Percentiles rank a stretch among this genome's conserved stretches.
Conservation (phyloP, 2,888 invertebrate species). For the Arge pagana region DNA sequence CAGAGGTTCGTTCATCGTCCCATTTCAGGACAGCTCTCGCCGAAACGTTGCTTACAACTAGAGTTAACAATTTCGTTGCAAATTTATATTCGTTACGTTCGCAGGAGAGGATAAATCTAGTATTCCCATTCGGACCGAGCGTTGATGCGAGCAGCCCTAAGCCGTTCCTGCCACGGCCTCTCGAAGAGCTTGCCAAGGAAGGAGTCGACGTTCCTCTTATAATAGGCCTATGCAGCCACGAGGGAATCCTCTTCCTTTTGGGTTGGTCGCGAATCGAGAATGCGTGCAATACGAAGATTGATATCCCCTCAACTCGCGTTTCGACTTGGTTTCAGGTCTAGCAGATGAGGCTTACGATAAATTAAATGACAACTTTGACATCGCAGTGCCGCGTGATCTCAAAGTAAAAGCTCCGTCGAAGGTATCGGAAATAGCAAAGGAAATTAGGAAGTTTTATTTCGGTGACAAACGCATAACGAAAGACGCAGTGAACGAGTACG, state of each 20-base stretch:
- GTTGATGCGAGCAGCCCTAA: conserved; percentile 28
- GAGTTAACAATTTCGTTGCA: not conserved
- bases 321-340: not conserved
- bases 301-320: too few species aligned
- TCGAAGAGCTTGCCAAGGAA: conserved; percentile 42
- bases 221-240: conserved; percentile 60
- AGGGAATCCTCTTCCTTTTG: conserved; percentile 57
- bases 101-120: conserved; percentile 19
- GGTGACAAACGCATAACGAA: conserved; percentile 51
- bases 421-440: conserved; percentile 45
- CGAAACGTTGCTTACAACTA: too few species aligned
- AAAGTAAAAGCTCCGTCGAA: conserved; percentile 42
- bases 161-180: conserved; percentile 43
- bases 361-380: conserved; percentile 47
- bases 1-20: conserved; percentile 23
- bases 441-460: conserved; percentile 60
- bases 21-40: not conserved
- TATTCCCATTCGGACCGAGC: conserved; percentile 28
- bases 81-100: not conserved
- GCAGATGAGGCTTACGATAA: conserved; percentile 28
- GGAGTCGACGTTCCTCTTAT: conserved; percentile 61
- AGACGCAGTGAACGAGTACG: not conserved
- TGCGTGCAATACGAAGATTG: too few species aligned
- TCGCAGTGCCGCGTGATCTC: conserved; percentile 54
- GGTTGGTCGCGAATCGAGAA: conserved; percentile 26